These are phyloP conservation scores for Cyphomyrus discorhynchus DNA, from an alignment of 2,113 vertebrate genomes.

Conservation along the genomic window DNA sequence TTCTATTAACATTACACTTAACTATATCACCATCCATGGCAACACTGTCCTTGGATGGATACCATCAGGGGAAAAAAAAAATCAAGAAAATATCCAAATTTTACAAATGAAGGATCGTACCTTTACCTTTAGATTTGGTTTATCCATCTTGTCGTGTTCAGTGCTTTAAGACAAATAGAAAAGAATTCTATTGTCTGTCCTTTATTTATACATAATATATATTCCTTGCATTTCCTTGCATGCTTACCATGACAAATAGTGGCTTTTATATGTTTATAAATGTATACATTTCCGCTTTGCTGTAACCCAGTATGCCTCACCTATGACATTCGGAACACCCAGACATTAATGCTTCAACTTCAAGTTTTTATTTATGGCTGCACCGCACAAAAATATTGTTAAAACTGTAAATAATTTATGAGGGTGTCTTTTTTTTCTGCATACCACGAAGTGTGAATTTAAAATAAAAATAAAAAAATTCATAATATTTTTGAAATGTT, in stretches of 20 bases:
- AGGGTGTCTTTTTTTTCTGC: not conserved
- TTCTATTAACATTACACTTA: not conserved
- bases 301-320: not conserved
- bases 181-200: not conserved
- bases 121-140: not conserved
- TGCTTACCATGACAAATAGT: not conserved
- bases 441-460: not conserved
- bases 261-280: not conserved
- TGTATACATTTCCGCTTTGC: not conserved
- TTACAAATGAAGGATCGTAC: not conserved
- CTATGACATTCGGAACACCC: not conserved
- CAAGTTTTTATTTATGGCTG: not conserved
- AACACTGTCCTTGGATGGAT: not conserved
- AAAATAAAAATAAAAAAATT: not conserved
- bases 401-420: not conserved
- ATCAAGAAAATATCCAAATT: not conserved
- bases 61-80: not conserved
- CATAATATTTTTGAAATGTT: not conserved
- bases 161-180: not conserved
- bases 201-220: not conserved
- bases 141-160: not conserved
- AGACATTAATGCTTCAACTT: not conserved
- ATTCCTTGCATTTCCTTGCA: not conserved
- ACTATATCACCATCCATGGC: constrained; percentile 6
- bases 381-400: not conserved